Evolutionary conservation across 2,888 invertebrate genomes (phyloP), one percentile per base, ranked within the genome.

Genomic region (Nemoura dubitans): DNA sequence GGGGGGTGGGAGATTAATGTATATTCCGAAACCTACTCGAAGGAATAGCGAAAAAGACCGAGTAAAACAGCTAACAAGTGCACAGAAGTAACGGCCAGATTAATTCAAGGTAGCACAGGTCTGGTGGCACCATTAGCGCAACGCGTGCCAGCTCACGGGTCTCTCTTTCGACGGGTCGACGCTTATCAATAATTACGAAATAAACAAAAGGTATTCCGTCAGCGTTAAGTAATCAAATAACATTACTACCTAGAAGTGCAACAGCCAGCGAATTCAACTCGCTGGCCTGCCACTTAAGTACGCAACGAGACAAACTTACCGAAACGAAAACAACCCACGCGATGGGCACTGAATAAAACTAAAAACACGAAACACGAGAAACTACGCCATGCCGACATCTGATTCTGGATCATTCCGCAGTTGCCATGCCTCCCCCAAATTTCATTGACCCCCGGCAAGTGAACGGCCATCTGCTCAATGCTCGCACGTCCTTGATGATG

Each of bases 371-470:
- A 10, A 78, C 14, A 26, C 10, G 25, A 26, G 78, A 78, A 28
- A 78, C 78, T 78, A 78, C 78, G 78, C 78, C 27, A 26, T 30
- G 81, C 81, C 81, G 81, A 81, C 81, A 81, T 27, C 29, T 27
- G 36, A 36, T 81, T 81, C 81, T 76, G 25, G 27, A 43, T 86
- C 76, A 80, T 83, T 76, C 85, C 87, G 81, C 27, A 28, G 83
- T 80, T 86, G 86, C 86, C 86, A 86, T 27, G 14, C 25, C 30
- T 30, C 87, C 76, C 42, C 43, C 26, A 59, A 81, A 82, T 81
- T 85, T 87, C 87, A 87, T 87, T 87, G 87, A 87, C 87, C 87
- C 87, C 85, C 86, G 27, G 76, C 36, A 42, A 43, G 42, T 85
- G 85, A 85, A 87, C 30, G 30, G 87, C 77, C 77, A 83, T 36